Evolutionary conservation across 2,113 vertebrate species (phyloP).

Genomic region (Chlorodrepanis virens): DNA sequence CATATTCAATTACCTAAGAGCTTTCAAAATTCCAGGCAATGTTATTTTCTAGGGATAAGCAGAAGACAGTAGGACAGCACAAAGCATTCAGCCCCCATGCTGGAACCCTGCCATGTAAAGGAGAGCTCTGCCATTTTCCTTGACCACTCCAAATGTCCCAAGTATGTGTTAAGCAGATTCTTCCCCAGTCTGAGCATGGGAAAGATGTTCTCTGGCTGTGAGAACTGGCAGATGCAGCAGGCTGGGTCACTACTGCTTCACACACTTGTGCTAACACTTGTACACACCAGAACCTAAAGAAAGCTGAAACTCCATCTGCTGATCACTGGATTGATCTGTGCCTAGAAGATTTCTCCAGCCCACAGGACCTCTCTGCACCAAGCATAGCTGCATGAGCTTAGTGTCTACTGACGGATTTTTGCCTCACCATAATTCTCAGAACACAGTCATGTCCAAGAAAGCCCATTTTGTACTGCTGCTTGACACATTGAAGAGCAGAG

Average conservation of each 20-base stretch:
- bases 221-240: background rate
- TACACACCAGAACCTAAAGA: background rate
- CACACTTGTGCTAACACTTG: background rate
- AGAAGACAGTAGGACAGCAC: background rate
- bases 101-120: background rate
- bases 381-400: background rate
- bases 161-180: background rate
- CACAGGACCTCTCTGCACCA: background rate
- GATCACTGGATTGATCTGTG: background rate
- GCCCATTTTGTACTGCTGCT: background rate
- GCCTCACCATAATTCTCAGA: background rate
- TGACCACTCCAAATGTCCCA: background rate
- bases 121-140: background rate
- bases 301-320: background rate
- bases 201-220: background rate
- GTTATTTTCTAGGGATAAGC: background rate
- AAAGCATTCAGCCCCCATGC: background rate
- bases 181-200: background rate
- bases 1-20: background rate
- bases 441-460: background rate
- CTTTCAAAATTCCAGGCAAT: background rate
- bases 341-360: background rate
- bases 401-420: background rate
- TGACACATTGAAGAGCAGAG: background rate
- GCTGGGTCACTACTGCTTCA: background rate